Evolutionary conservation across 2,113 vertebrate genomes (phyloP).

Genomic region (Catharus bicknelli): DNA sequence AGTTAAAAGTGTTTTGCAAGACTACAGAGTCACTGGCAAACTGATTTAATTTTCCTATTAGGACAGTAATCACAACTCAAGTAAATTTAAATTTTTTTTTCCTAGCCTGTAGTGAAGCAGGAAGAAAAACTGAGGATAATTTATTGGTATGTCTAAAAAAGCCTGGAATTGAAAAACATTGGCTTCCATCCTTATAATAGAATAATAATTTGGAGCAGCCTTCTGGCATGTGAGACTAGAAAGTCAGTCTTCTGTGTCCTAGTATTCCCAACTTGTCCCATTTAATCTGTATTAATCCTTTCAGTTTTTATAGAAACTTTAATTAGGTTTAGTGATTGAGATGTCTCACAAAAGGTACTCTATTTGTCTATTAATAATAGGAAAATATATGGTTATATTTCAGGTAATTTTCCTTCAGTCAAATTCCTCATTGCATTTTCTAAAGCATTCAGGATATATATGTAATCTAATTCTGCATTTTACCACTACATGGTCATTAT

Average conservation of each 20-base stretch:
- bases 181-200: neutral
- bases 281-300: neutral
- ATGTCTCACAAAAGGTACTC: neutral
- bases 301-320: neutral
- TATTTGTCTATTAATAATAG: neutral
- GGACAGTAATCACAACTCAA: neutral
- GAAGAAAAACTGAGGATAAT: neutral
- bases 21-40: neutral
- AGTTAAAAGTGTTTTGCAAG: neutral
- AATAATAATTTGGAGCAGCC: neutral
- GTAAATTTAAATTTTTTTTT: neutral
- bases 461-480: neutral
- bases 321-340: neutral
- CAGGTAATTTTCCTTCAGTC: neutral
- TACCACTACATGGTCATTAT: neutral
- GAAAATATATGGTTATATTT: neutral
- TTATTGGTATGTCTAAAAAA: neutral
- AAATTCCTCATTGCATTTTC: neutral
- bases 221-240: neutral
- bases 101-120: neutral
- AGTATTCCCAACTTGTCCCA: neutral
- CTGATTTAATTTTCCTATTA: neutral
- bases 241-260: neutral
- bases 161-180: neutral
- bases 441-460: slow-evolving; percentile 2